Evolutionary conservation across 2,113 vertebrate species (phyloP).

Genomic region (Zonotrichia leucophrys): DNA sequence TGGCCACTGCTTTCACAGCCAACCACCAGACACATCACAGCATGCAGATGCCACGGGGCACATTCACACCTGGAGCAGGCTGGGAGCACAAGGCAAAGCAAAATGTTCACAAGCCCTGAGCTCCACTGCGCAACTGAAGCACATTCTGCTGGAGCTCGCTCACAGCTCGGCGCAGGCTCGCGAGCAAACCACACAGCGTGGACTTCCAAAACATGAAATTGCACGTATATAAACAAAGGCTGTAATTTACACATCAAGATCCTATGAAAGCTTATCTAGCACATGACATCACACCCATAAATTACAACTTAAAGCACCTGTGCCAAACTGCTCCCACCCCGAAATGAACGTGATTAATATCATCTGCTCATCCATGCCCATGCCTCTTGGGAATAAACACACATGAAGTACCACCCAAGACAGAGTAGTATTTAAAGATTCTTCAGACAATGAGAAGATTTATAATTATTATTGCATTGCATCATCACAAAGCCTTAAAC

Average conservation of each 20-base stretch:
- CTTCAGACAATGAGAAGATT: neutral
- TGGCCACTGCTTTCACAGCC: neutral
- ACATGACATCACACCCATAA: slow-evolving; percentile 19
- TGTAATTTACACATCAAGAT: slow-evolving; percentile 48
- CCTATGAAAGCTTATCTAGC: slow-evolving; percentile 50
- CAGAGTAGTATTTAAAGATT: neutral
- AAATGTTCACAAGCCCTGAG: neutral
- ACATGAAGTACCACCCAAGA: neutral
- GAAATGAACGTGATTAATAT: neutral
- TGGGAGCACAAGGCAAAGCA: neutral
- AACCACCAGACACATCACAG: rapidly evolving
- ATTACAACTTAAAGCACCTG: slow-evolving; percentile 20
- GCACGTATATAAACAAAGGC: slow-evolving; percentile 48
- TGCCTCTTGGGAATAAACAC: neutral
- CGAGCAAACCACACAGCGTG: neutral
- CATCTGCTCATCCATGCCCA: neutral
- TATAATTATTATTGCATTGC: neutral
- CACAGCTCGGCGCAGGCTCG: slow-evolving; percentile 29
- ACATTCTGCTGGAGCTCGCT: slow-evolving; percentile 43
- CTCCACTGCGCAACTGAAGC: slow-evolving; percentile 35
- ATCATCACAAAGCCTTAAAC: slow-evolving; percentile 8
- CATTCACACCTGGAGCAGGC: neutral
- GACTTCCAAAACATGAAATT: slow-evolving; percentile 59
- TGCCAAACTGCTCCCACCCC: neutral
- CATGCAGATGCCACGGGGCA: neutral